phyloP scores from a whole-genome alignment of 2,113 vertebrate species.

The Cyphomyrus plagiostoma region DNA sequence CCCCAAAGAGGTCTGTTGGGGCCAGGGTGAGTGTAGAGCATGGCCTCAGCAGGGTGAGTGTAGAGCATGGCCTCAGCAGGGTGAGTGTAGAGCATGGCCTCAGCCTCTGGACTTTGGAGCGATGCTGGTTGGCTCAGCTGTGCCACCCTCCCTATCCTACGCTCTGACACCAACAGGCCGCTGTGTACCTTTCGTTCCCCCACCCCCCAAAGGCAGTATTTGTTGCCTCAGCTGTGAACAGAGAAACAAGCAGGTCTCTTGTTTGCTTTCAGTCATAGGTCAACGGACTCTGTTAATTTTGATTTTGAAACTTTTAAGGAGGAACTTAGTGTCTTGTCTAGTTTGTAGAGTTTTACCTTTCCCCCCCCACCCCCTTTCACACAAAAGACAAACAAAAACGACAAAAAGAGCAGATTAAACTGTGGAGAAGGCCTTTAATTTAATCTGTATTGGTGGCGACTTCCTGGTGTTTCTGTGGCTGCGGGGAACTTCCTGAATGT shows the following conservation, averaged over 20 bases:
- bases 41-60: too few relatives aligned
- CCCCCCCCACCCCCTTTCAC: conserved; percentile 24
- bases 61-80: too few relatives aligned
- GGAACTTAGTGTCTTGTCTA: conserved; percentile 36
- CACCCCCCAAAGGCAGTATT: conserved; percentile 33
- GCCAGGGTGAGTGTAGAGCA: neutral
- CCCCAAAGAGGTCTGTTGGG: neutral
- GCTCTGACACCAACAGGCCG: conserved; percentile 37
- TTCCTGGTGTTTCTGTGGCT: neutral
- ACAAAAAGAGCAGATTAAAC: conserved; percentile 28
- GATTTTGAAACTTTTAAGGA: conserved; percentile 43
- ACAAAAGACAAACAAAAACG: conserved; percentile 22
- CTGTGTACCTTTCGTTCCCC: neutral
- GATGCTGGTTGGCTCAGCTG: conserved; percentile 17
- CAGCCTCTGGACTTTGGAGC: neutral
- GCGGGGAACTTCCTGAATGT: neutral
- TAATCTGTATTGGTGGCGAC: neutral
- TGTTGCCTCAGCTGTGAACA: conserved; percentile 23
- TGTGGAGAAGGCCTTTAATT: conserved; percentile 17
- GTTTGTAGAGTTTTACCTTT: conserved; percentile 52
- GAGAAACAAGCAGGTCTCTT: conserved; percentile 39
- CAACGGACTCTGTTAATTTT: conserved; percentile 20
- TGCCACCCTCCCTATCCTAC: neutral
- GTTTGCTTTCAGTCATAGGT: conserved; percentile 50
- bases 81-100: neutral